phyloP scores from a whole-genome alignment of 2,797 vertebrate genomes.

The Myotis pilosus region DNA sequence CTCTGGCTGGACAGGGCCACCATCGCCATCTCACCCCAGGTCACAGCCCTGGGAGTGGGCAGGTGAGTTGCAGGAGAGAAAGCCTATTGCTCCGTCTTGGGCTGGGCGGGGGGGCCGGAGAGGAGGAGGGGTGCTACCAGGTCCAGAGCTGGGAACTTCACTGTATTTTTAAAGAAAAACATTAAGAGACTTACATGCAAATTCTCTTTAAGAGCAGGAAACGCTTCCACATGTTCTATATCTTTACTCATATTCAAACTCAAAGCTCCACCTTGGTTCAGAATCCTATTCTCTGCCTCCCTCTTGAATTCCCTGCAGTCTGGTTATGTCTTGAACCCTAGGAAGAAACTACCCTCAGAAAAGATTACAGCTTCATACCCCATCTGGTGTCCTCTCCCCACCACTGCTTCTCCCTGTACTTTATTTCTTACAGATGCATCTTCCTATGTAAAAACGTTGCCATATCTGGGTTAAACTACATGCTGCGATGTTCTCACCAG shows the following conservation, averaged over 20 bases:
- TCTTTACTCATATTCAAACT: background rate
- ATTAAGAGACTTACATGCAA: background rate
- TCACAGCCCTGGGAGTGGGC: background rate
- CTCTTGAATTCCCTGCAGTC: conserved; percentile 3
- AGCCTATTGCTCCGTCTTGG: background rate
- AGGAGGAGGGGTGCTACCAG: background rate
- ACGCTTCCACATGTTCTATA: background rate
- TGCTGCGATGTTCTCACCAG: background rate
- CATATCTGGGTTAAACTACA: conserved; percentile 39
- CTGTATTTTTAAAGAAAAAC: background rate
- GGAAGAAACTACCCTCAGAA: conserved; percentile 2
- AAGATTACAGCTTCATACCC: background rate
- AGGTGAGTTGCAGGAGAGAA: background rate
- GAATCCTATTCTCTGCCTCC: conserved; percentile 10
- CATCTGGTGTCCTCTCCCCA: background rate
- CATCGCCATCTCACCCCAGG: background rate
- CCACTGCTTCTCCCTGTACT: conserved; percentile 19
- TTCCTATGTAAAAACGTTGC: background rate
- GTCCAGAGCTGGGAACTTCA: background rate
- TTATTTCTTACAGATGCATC: conserved; percentile 50
- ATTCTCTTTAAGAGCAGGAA: background rate
- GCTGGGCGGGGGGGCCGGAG: no score
- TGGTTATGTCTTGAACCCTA: conserved; percentile 17
- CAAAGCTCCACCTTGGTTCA: background rate
- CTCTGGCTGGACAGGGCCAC: rapidly evolving